Evolutionary conservation across 2,113 vertebrate genomes (phyloP).

Genomic region (Hystrix cristata): DNA sequence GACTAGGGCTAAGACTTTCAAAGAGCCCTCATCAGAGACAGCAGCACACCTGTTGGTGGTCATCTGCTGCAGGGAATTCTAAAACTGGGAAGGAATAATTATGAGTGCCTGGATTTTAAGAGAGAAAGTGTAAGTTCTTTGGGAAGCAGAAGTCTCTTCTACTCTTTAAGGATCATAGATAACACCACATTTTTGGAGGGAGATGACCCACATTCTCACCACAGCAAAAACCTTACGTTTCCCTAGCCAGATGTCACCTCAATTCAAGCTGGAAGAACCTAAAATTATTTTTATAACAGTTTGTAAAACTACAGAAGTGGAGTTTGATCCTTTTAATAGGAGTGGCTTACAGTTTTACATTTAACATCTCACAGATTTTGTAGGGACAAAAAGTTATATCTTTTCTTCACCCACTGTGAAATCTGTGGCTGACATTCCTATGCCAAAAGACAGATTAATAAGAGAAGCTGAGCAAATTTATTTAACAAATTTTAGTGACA

Average conservation of each 20-base stretch:
- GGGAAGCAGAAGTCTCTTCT: neutral
- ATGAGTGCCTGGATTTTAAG: neutral
- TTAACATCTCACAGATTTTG: neutral
- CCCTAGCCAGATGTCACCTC: neutral
- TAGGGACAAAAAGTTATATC: neutral
- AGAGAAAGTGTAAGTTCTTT: neutral
- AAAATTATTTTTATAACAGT: neutral
- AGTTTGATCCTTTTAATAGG: neutral
- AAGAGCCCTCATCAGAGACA: neutral
- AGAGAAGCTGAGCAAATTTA: neutral
- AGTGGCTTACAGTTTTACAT: neutral
- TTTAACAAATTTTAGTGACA: neutral
- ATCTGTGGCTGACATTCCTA: neutral
- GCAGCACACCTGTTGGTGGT: neutral
- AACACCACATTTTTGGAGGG: neutral
- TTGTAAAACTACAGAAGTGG: neutral
- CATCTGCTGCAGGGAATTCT: neutral
- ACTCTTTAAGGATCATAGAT: neutral
- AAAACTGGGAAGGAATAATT: neutral
- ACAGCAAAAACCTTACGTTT: neutral
- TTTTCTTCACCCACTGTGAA: neutral
- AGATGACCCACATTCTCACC: neutral
- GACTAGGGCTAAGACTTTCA: neutral
- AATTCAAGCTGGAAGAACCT: neutral
- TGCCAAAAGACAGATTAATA: neutral